Evolutionary conservation across 2,888 invertebrate genomes (phyloP).

Genomic region (Caenorhabditis afra): DNA sequence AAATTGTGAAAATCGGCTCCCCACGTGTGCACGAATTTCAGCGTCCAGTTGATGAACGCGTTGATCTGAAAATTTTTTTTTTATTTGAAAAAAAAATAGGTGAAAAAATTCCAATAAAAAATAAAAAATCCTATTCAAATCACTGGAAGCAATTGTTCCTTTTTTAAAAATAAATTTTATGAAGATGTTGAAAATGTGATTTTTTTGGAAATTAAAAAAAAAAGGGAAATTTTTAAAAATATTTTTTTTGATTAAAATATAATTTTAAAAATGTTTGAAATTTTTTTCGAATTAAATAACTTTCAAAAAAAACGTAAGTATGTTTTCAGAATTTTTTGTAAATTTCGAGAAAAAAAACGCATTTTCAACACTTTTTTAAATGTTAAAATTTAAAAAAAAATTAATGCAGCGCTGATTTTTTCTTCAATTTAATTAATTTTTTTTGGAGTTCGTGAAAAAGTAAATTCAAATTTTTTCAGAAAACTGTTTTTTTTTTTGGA

Average conservation of each 20-base stretch:
- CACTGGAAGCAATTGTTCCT: no score
- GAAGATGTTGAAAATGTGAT: no score
- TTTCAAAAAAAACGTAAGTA: no score
- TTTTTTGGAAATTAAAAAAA: no score
- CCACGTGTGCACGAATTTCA: conserved; percentile 32
- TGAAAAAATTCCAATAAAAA: neutral
- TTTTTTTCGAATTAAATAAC: no score
- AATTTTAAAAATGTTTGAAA: no score
- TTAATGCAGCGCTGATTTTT: no score
- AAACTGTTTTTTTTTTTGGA: neutral
- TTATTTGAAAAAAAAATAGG: neutral
- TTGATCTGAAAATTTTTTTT: conserved; percentile 4
- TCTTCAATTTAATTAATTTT: no score
- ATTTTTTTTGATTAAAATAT: no score
- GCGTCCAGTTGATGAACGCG: conserved; percentile 11
- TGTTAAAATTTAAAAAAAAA: no score
- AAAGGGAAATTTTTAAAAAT: no score
- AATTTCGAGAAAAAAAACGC: neutral
- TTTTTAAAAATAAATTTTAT: neutral
- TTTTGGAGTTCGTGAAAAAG: neutral
- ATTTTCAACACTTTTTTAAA: no score
- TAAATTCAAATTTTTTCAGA: neutral
- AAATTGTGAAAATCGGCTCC: conserved; percentile 14
- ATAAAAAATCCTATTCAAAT: neutral
- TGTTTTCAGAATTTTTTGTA: neutral